Conservation (phyloP, 2,888 invertebrate genomes). For the Chrysina gloriosa region DNA sequence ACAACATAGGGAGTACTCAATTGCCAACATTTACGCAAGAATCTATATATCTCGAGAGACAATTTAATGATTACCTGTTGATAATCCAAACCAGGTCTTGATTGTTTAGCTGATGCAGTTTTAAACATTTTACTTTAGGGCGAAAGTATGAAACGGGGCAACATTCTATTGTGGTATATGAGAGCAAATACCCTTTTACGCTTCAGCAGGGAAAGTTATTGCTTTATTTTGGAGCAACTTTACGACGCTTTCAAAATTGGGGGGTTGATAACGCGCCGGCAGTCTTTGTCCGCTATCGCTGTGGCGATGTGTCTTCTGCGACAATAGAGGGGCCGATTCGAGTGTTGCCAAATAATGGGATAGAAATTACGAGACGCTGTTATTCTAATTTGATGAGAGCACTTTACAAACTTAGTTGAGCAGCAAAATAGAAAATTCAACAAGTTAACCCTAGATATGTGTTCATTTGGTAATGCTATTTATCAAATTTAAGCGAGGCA, state of each 20-base stretch:
- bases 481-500: not conserved
- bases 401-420: conserved; percentile 17
- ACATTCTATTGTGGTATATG: too few relatives aligned
- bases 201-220: not conserved
- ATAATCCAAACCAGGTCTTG: too few relatives aligned
- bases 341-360: conserved; percentile 24
- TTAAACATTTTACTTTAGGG: too few relatives aligned
- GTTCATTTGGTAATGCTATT: not conserved
- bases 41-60: too few relatives aligned
- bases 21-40: too few relatives aligned
- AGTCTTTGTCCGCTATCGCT: conserved; percentile 1
- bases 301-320: not conserved
- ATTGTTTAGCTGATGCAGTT: too few relatives aligned
- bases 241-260: not conserved
- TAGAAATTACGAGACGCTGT: conserved; percentile 27
- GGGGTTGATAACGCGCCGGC: conserved; percentile 10
- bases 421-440: conserved; percentile 30
- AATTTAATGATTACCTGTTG: too few relatives aligned
- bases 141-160: too few relatives aligned
- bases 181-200: conserved; percentile 1
- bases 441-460: conserved; percentile 17
- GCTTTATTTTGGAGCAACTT: conserved; percentile 14
- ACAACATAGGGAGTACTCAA: too few relatives aligned
- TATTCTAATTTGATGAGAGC: conserved; percentile 29
- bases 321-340: conserved; percentile 13